Evolutionary conservation across 2,888 invertebrate species (phyloP), one percentile per base, ranked within the genome.

Genomic region (Polia nebulosa): DNA sequence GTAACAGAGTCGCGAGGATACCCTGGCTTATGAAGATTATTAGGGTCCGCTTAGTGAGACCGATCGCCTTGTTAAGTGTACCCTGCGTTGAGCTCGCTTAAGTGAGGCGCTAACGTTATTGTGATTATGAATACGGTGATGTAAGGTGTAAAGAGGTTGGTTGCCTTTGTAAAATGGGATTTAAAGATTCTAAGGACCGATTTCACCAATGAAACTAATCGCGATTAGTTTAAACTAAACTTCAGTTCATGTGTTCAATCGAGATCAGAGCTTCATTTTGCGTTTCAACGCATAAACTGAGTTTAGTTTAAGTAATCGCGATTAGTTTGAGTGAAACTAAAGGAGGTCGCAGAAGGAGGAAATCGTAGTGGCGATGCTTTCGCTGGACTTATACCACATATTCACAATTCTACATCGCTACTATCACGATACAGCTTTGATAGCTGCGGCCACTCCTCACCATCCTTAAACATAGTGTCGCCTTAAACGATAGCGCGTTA

Each of bases 21-120:
- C 74, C 75, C 57, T 49, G 61, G 82, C 82, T 82, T 82, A 82
- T 57, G 39, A 41, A 84, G 82, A 82, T 82, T 82, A 82, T 76
- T 81, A 83, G 84, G 82, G 82, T 78, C 56, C 69, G 71, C 64
- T 81, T 59, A 71, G 56, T 41, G 57, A 83, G 81, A 83, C 65
- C 75, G 75, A 82, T 83, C 61, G 76, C 78, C 81, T 75, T 81
- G 78, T 81, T 76, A 78, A 68, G 66, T 70, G 69, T 60, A 58
- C 68, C 66, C 51, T 27, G 56, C 9, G 65, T 62, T 62, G 63
- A 80, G 80, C 76, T 63, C 57, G 41, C 36, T 74, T 73, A 41
- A 75, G 67, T 61, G 76, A 57, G 41, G 68, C 52, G 67, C 34
- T 74, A 75, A 79, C 76, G 57, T 55, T 75, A 61, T 76, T 80